A percentile compares a stretch with the other conserved stretches of the same genome.
Conservation (phyloP, 2,888 invertebrate genomes). For the Sminthurides aquaticus region DNA sequence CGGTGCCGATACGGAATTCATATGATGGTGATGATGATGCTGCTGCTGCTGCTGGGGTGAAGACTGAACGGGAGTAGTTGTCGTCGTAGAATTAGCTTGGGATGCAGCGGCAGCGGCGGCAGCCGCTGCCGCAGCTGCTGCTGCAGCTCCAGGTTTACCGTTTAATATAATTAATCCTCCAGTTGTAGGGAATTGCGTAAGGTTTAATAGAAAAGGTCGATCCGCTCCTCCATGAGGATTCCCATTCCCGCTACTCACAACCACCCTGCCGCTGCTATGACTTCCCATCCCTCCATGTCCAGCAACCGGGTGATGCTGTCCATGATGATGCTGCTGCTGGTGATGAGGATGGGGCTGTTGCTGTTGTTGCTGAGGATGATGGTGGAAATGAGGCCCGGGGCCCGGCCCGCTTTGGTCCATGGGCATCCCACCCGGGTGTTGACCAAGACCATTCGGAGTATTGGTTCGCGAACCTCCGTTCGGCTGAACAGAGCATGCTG, state of each 20-base stretch:
- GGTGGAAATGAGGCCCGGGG: not conserved
- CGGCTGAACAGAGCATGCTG: too few species aligned
- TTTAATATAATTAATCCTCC: conserved; percentile 73
- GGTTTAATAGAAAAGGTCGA: conserved; percentile 60
- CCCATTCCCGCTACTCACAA: not conserved
- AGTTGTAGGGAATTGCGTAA: conserved; percentile 71
- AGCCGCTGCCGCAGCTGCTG: conserved; percentile 30
- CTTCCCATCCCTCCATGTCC: not conserved
- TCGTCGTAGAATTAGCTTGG: not conserved
- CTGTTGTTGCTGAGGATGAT: not conserved
- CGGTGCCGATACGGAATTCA: conserved; percentile 20
- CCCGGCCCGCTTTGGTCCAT: not conserved
- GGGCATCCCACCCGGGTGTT: not conserved
- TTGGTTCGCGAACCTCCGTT: not conserved
- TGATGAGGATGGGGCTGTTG: conserved; percentile 10
- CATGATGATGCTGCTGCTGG: conserved; percentile 27
- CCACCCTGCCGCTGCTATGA: not conserved
- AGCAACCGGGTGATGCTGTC: conserved; percentile 18
- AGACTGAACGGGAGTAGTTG: conserved; percentile 1
- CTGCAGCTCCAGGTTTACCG: conserved; percentile 37
- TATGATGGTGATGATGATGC: conserved; percentile 32
- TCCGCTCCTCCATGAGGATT: conserved; percentile 9
- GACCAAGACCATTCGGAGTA: not conserved
- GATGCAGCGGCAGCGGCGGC: conserved; percentile 29
- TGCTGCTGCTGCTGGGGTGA: conserved; percentile 26